Evolutionary conservation across 35 echinoderm and acorn worm genomes (phyloP).

Genomic region (Ptychodera flava): DNA sequence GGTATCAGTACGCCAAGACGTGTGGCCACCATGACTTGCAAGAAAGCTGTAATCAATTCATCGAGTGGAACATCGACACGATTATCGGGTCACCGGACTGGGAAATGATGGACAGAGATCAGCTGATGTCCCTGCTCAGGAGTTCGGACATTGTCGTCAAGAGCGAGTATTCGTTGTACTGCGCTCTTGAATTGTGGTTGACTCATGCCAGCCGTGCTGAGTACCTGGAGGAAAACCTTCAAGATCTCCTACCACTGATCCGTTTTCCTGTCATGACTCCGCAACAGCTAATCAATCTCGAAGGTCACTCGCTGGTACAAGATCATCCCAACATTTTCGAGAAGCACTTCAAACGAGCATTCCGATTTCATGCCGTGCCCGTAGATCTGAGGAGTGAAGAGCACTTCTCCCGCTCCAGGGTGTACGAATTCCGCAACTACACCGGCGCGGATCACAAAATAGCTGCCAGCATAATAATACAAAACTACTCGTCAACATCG

Average conservation of each 20-base stretch:
- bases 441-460: not conserved
- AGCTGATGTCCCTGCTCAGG: not conserved
- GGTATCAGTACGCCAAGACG: not conserved
- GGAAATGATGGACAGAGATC: not conserved
- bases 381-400: not conserved
- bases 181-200: not conserved
- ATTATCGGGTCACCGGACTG: not conserved
- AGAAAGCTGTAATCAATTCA: not conserved
- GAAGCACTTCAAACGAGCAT: not conserved
- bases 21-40: not conserved
- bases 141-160: not conserved
- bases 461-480: not conserved
- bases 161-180: not conserved
- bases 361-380: not conserved
- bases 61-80: not conserved
- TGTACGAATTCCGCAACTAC: not conserved
- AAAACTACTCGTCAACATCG: not conserved
- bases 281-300: not conserved
- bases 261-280: not conserved
- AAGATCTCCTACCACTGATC: not conserved
- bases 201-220: not conserved
- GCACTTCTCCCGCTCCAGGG: not conserved
- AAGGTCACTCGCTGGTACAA: not conserved
- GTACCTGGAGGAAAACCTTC: not conserved
- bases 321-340: not conserved